Evolutionary conservation across 2,888 invertebrate species (phyloP).

Genomic region (Lasioglossum lativentre): DNA sequence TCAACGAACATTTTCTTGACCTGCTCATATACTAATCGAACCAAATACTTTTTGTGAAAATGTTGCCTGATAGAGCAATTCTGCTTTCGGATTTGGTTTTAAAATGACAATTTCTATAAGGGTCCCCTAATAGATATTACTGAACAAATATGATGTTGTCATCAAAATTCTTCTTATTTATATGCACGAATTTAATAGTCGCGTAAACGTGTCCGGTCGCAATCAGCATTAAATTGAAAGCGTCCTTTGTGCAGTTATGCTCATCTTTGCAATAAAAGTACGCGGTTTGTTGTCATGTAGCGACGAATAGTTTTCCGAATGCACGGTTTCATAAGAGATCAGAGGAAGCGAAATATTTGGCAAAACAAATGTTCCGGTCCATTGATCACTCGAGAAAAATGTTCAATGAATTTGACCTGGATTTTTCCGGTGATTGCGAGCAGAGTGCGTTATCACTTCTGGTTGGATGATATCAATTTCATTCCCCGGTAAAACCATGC

Average conservation of each 20-base stretch:
- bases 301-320: conserved; percentile 5
- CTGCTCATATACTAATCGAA: too few species aligned
- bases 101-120: too few species aligned
- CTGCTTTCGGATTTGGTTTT: too few species aligned
- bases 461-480: conserved; percentile 26
- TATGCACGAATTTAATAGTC: neutral
- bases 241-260: neutral
- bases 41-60: too few species aligned
- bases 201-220: neutral
- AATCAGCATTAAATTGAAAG: conserved; percentile 27
- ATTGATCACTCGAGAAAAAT: conserved; percentile 31
- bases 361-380: conserved; percentile 45
- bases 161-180: too few species aligned
- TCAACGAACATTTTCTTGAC: too few species aligned
- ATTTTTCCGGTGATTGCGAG: conserved; percentile 17
- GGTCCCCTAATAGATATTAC: too few species aligned
- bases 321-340: conserved; percentile 41
- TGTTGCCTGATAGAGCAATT: too few species aligned
- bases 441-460: conserved; percentile 18
- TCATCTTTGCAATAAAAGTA: conserved; percentile 30
- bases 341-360: conserved; percentile 16
- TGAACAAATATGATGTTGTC: too few species aligned
- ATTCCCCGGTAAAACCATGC: neutral
- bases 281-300: conserved; percentile 3
- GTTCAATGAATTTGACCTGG: conserved; percentile 19